Conservation (phyloP, 2,113 vertebrate genomes). For the Asarcornis scutulata region DNA sequence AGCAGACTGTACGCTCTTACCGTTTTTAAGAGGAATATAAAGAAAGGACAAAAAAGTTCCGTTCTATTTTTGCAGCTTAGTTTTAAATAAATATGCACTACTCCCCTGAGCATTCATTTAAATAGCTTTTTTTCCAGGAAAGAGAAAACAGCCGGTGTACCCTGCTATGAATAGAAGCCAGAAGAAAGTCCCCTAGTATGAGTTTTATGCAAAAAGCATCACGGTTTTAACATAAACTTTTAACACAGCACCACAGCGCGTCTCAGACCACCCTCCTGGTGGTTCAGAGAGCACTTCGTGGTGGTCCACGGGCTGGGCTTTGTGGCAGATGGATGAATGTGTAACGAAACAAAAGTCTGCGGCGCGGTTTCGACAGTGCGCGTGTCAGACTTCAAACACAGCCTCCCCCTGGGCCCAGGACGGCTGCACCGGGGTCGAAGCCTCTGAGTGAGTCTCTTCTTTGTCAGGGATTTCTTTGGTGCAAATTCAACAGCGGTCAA, state of each 20-base stretch:
- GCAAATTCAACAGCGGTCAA: not conserved
- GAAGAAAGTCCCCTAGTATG: not conserved
- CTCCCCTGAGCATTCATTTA: not conserved
- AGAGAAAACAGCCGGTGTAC: not conserved
- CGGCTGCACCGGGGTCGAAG: not conserved
- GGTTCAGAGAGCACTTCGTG: not conserved
- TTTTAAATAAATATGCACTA: not conserved
- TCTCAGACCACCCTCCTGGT: not conserved
- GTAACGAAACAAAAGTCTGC: not conserved
- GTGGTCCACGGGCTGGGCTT: not conserved
- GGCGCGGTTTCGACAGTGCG: rapidly evolving
- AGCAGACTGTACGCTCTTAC: not conserved
- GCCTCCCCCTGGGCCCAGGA: not conserved
- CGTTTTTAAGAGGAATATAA: not conserved
- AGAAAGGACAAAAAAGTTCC: not conserved
- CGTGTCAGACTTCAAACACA: rapidly evolving
- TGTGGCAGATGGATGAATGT: not conserved
- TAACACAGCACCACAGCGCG: rapidly evolving
- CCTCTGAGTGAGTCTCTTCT: rapidly evolving
- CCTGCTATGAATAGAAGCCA: rapidly evolving
- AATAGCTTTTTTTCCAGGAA: not conserved
- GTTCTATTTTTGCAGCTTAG: not conserved
- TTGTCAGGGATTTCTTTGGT: not conserved
- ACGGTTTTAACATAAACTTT: not conserved
- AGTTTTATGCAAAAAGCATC: not conserved